Evolutionary conservation across 2,888 invertebrate genomes (phyloP).

Genomic region (Pyralis farinalis): DNA sequence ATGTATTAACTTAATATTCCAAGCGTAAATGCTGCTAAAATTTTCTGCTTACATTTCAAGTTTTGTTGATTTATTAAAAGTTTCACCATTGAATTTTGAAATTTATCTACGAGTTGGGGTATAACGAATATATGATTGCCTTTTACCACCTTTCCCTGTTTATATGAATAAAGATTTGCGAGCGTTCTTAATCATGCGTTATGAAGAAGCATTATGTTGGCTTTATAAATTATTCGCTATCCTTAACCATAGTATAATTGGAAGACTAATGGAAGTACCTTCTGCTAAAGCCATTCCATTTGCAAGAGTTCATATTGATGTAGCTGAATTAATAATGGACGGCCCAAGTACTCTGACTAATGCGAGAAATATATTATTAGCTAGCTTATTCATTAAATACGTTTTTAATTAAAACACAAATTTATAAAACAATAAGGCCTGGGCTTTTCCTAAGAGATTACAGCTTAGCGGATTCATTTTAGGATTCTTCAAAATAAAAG

Average conservation of each 20-base stretch:
- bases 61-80: no score
- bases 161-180: no score
- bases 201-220: background rate
- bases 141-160: background rate
- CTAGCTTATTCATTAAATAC: background rate
- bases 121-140: background rate
- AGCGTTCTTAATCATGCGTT: background rate
- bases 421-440: no score
- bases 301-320: conserved; percentile 13
- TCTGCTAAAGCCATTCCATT: conserved; percentile 14
- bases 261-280: conserved; percentile 22
- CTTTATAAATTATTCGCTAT: conserved; percentile 23
- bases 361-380: background rate
- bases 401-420: no score
- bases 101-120: background rate
- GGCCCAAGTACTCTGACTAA: background rate
- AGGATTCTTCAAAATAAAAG: background rate
- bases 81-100: no score
- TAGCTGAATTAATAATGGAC: conserved; percentile 10
- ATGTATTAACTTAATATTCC: no score
- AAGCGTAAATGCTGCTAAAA: no score
- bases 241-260: conserved; percentile 19
- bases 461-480: background rate
- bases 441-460: no score
- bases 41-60: no score